Percentiles rank a stretch among this genome's conserved stretches.
phyloP scores from a whole-genome alignment of 2,113 vertebrate species.

The Neolamprologus sp. region DNA sequence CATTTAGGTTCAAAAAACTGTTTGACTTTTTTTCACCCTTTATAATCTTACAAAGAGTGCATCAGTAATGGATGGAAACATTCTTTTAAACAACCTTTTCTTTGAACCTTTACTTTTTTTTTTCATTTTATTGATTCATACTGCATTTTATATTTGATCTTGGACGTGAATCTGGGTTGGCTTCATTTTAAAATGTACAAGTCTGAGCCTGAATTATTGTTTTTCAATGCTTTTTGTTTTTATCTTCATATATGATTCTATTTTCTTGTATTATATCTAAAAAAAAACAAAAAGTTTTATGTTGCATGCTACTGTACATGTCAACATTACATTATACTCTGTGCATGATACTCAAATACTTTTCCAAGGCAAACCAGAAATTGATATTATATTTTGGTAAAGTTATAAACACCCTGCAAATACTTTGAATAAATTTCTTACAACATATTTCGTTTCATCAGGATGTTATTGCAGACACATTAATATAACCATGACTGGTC shows the following conservation, averaged over 20 bases:
- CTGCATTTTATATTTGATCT: neutral
- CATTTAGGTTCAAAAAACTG: neutral
- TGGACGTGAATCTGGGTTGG: neutral
- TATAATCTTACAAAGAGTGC: neutral
- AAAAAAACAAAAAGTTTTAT: neutral
- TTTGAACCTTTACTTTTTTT: neutral
- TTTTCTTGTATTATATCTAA: neutral
- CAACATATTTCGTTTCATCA: neutral
- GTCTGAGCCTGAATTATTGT: neutral
- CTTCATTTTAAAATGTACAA: neutral
- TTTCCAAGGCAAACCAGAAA: neutral
- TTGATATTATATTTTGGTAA: neutral
- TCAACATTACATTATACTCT: neutral
- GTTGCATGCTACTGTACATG: neutral
- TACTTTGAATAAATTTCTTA: neutral
- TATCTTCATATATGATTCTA: neutral
- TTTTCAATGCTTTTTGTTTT: neutral
- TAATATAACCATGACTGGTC: neutral
- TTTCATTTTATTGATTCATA: neutral
- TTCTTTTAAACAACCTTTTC: neutral
- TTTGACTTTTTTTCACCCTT: neutral
- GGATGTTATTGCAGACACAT: neutral
- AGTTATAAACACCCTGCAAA: neutral
- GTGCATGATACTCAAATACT: neutral
- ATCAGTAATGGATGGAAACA: neutral